Percentiles rank a stretch among this genome's conserved stretches.
Conservation (phyloP, 2,113 vertebrate genomes). For the Chaenogobius annularis region DNA sequence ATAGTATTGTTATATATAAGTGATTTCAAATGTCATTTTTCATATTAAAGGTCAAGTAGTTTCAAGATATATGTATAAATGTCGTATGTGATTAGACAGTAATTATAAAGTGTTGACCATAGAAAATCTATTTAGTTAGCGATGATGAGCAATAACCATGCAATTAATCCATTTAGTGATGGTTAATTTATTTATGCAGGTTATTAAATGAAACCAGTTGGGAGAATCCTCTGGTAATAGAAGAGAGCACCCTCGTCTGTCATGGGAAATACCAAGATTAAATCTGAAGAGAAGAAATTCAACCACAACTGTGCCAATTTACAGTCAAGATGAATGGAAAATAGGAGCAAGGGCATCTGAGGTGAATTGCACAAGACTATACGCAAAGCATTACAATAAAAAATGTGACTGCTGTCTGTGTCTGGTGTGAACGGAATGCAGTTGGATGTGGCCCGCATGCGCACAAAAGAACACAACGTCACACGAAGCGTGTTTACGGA, state of each 20-base stretch:
- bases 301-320: background rate
- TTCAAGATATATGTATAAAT: constrained; percentile 4
- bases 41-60: constrained; percentile 9
- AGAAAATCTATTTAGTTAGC: background rate
- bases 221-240: background rate
- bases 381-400: background rate
- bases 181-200: constrained; percentile 1
- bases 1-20: too few relatives aligned
- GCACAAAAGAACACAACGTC: too few relatives aligned
- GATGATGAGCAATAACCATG: background rate
- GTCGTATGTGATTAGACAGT: background rate
- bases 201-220: background rate
- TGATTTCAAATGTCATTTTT: constrained; percentile 26
- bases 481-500: too few relatives aligned
- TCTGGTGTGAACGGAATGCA: too few relatives aligned
- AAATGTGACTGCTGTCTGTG: too few relatives aligned
- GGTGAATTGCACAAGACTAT: background rate
- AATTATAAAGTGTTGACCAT: constrained; percentile 4
- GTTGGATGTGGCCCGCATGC: too few relatives aligned
- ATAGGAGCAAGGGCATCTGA: background rate
- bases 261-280: background rate
- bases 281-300: background rate
- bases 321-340: background rate
- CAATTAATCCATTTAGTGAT: background rate
- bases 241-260: background rate